Evolutionary conservation across 2,797 vertebrate species (phyloP), one percentile per base, ranked within the genome.

Genomic region (Enoplosus armatus): DNA sequence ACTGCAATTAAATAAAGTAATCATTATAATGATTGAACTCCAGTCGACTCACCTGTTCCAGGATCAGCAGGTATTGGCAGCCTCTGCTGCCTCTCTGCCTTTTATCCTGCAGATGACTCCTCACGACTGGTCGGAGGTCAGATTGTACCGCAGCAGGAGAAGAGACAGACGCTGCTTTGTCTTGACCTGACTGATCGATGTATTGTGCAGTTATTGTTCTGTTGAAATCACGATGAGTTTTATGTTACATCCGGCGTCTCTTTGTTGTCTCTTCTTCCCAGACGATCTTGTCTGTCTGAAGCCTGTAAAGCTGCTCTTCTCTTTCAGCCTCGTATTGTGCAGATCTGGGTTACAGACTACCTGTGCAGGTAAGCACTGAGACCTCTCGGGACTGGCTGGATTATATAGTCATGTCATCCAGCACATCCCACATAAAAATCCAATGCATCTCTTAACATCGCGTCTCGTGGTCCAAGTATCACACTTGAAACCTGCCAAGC

Each of bases 91-190:
- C 24, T 14, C 37, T 37, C 39, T 7, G 24, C 7, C 53, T 77
- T 84, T 75, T 82, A 80, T 82, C 4, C 63, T 62, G 43, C 37
- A 50, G 15, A n/a, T 61, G n/a, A n/a, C n/a, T n/a, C n/a, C n/a
- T 3, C 37, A 39, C 10, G 11, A 12, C 37, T 1, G 2, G 58
- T n/a, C n/a, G 47, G 26, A 63, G 48, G 24, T 72, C 62, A 60
- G 8, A 20, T 35, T 29, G 15, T 39, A 26, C 20, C 43, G 60
- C 62, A 59, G 9, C 48, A 14, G n/a, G 8, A 8, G 41, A 41
- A 47, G 18, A 47, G 1, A 47, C 5, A 16, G 31, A 43, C 20
- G 6, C 27, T 14, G 2, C 24, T n/a, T 72, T 1, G 2, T 56
- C 45, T 45, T 45, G 12, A 16, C 24, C n/a, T n/a, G n/a, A n/a